phyloP scores from a whole-genome alignment of 2,113 vertebrate species.

The sheep (Ovis aries) region DNA sequence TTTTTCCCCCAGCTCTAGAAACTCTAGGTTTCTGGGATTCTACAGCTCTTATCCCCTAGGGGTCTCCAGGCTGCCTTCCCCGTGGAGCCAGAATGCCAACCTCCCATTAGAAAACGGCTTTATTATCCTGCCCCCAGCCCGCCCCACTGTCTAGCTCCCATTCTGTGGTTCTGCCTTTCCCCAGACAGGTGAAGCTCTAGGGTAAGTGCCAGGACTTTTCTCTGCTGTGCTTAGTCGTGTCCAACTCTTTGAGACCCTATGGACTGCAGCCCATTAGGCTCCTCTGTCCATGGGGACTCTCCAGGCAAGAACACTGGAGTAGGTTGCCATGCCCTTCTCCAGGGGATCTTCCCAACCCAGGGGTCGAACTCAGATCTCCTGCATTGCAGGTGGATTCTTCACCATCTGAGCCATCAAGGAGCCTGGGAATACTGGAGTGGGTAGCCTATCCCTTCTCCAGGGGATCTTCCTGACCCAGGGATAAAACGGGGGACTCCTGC shows the following conservation, averaged over 20 bases:
- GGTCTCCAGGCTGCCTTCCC: not conserved
- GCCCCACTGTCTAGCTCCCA: rapidly evolving
- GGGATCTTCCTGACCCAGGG: not conserved
- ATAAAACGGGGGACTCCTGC: not conserved
- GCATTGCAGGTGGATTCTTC: not conserved
- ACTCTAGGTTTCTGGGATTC: not conserved
- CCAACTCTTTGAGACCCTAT: not conserved
- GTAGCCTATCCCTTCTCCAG: not conserved
- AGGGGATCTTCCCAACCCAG: not conserved
- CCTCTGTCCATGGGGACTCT: not conserved
- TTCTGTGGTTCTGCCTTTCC: not conserved
- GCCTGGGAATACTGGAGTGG: not conserved
- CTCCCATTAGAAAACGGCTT: not conserved
- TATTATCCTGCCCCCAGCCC: not conserved
- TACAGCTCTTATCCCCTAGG: not conserved
- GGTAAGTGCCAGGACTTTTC: not conserved
- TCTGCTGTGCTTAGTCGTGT: not conserved
- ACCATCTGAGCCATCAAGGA: not conserved
- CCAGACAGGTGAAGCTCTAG: not conserved
- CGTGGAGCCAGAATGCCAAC: not conserved
- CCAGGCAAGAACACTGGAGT: not conserved
- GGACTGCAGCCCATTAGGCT: not conserved
- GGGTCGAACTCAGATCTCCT: not conserved
- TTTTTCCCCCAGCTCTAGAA: not conserved
- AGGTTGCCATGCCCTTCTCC: not conserved